These are phyloP conservation scores for Erythrolamprus reginae DNA, from an alignment of 2,113 vertebrate genomes.

Conservation along the genomic window DNA sequence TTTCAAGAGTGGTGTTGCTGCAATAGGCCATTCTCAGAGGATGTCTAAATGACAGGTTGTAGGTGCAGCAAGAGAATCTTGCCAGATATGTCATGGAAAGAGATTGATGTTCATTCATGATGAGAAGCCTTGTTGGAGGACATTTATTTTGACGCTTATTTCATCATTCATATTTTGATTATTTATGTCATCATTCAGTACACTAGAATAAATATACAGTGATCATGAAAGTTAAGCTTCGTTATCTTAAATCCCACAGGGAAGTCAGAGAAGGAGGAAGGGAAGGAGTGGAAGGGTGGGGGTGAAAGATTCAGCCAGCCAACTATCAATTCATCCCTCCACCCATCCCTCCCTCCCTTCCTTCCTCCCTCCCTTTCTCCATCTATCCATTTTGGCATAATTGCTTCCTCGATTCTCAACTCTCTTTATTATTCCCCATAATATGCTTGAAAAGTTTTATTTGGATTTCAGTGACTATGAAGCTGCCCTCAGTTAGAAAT, in stretches of 20 bases:
- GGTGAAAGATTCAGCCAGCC: constrained; percentile 17
- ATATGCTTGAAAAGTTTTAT: constrained; percentile 71
- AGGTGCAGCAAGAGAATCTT: background rate
- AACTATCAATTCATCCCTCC: too few species aligned
- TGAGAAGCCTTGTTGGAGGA: background rate
- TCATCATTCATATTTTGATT: background rate
- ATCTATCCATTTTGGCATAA: constrained; percentile 36
- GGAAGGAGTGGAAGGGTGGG: constrained; percentile 39
- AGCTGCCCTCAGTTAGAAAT: constrained; percentile 65
- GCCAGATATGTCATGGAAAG: rapidly evolving
- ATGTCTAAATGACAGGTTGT: constrained; percentile 1
- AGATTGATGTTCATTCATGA: background rate
- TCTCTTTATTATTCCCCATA: constrained; percentile 62
- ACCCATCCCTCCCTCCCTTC: too few species aligned
- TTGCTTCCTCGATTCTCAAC: constrained; percentile 59
- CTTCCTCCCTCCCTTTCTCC: background rate
- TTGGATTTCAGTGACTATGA: constrained; percentile 61
- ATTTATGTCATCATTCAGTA: background rate
- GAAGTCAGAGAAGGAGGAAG: constrained; percentile 14
- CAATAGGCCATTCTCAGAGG: background rate
- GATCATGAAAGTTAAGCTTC: rapidly evolving
- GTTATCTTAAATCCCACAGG: background rate
- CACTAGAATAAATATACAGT: background rate
- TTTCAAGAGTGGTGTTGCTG: background rate
- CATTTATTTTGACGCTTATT: background rate